Conservation (phyloP, 2,113 vertebrate species). For the Agelaius phoeniceus region DNA sequence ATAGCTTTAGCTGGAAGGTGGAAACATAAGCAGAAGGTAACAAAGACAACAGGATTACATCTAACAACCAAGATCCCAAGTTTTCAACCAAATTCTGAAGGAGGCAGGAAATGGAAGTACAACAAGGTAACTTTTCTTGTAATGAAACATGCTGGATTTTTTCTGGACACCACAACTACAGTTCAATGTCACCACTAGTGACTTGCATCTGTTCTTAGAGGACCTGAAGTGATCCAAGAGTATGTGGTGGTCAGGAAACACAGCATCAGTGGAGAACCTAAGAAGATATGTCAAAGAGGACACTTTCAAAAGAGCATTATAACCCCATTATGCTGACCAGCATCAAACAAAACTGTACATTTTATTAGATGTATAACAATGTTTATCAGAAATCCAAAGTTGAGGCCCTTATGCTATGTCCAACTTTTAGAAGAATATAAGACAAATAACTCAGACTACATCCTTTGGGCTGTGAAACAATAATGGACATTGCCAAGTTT, state of each 20-base stretch:
- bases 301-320: not conserved
- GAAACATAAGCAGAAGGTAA: not conserved
- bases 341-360: not conserved
- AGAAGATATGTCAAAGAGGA: not conserved
- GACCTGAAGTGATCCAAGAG: not conserved
- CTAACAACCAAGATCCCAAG: not conserved
- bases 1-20: not conserved
- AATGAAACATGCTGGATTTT: not conserved
- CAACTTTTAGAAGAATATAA: not conserved
- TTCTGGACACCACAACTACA: not conserved
- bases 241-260: not conserved
- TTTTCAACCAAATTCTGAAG: not conserved
- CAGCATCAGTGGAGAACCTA: not conserved
- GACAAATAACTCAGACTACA: not conserved
- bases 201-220: not conserved
- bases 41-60: not conserved
- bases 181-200: not conserved
- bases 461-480: not conserved
- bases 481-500: not conserved
- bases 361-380: not conserved
- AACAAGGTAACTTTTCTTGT: not conserved
- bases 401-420: not conserved
- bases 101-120: not conserved
- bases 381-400: not conserved
- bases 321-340: not conserved